phyloP scores from a whole-genome alignment of 2,888 invertebrate species.

The Stomorhina lunata region DNA sequence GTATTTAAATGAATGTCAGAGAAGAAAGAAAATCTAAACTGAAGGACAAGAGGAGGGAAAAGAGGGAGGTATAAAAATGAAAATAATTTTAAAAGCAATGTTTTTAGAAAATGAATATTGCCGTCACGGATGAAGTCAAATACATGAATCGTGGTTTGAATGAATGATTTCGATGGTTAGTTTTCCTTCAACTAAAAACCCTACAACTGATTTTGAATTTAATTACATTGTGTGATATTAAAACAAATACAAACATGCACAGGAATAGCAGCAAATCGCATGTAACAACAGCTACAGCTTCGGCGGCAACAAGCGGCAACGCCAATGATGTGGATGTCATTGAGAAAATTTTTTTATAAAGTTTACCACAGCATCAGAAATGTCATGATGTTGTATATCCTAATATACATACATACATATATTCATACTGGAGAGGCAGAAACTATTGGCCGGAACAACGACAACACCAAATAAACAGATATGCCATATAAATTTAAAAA shows the following conservation, averaged over 20 bases:
- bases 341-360: conserved; percentile 32
- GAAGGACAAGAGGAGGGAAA: neutral
- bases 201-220: conserved; percentile 62
- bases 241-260: conserved; percentile 38
- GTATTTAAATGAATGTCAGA: conserved; percentile 11
- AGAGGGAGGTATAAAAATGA: neutral
- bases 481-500: too few species aligned
- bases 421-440: neutral
- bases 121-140: conserved; percentile 55
- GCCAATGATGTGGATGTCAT: conserved; percentile 39
- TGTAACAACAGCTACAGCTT: conserved; percentile 1
- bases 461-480: too few species aligned
- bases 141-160: conserved; percentile 61
- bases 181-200: conserved; percentile 55
- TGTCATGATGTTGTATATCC: neutral
- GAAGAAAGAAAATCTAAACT: neutral
- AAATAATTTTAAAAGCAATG: conserved; percentile 37
- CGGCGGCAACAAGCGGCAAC: conserved; percentile 23
- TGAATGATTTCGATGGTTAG: conserved; percentile 62
- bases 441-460: conserved; percentile 26
- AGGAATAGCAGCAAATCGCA: neutral
- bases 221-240: conserved; percentile 61
- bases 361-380: conserved; percentile 12
- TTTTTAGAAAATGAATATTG: conserved; percentile 48
- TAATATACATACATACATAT: neutral